Evolutionary conservation across 2,113 vertebrate species (phyloP).

Genomic region (Poeciliopsis occidentalis): DNA sequence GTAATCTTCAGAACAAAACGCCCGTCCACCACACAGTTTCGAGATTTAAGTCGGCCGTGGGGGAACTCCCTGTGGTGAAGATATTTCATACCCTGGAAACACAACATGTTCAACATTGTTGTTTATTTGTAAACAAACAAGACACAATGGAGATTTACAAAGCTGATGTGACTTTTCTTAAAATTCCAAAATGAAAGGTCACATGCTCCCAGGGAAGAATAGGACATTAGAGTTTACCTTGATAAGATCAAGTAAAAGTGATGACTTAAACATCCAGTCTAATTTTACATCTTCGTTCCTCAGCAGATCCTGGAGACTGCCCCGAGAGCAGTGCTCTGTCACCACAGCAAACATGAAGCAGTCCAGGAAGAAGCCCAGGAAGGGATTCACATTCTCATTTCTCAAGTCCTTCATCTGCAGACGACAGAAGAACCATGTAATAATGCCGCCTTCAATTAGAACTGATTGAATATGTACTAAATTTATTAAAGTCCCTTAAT

Average conservation of each 20-base stretch:
- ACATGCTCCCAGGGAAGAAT: neutral
- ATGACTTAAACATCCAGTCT: conserved; percentile 97
- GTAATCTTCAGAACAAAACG: conserved; percentile 93
- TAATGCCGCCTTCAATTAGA: neutral
- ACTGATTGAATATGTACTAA: neutral
- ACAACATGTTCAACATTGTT: neutral
- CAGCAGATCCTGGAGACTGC: conserved; percentile 91
- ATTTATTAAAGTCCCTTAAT: neutral
- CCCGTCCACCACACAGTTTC: conserved; percentile 92
- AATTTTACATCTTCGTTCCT: conserved; percentile 89
- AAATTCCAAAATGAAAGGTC: neutral
- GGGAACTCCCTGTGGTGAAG: conserved; percentile 87
- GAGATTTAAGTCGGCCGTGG: conserved; percentile 89
- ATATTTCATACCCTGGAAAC: conserved; percentile 90
- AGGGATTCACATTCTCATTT: conserved; percentile 91
- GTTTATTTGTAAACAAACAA: neutral
- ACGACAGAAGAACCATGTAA: neutral
- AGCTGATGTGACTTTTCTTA: neutral
- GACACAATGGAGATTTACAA: neutral
- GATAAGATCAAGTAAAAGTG: conserved; percentile 90
- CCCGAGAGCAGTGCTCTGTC: conserved; percentile 89
- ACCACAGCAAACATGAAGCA: conserved; percentile 87
- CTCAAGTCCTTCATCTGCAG: conserved; percentile 89
- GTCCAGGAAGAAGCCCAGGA: conserved; percentile 90
- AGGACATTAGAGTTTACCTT: conserved; percentile 77